Percentiles rank a stretch among this genome's conserved stretches.
phyloP scores from a whole-genome alignment of 64 coral and sea anemone genomes.

The Porites lutea region DNA sequence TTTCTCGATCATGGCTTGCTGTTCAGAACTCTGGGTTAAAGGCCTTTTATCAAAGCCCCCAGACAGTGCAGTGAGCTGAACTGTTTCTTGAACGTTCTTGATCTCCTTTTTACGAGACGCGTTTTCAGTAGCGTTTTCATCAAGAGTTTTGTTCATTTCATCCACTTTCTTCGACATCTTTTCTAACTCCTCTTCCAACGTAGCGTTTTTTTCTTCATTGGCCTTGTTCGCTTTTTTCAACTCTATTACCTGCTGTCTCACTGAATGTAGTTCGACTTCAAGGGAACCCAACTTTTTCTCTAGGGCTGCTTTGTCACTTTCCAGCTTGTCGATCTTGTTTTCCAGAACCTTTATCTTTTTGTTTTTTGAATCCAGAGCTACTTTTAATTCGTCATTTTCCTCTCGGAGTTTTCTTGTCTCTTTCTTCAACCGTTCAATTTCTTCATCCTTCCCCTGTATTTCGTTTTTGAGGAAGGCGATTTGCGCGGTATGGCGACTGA shows the following conservation, averaged over 20 bases:
- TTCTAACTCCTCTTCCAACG: not conserved
- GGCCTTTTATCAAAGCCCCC: not conserved
- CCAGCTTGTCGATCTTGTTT: conserved; percentile 20
- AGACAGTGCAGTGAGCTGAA: not conserved
- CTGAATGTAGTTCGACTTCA: conserved; percentile 12
- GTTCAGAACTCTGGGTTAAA: not conserved
- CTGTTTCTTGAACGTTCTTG: not conserved
- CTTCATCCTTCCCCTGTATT: conserved; percentile 13
- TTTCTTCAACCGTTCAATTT: not conserved
- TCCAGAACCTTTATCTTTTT: not conserved
- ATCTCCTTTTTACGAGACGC: not conserved
- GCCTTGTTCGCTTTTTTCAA: too few species aligned
- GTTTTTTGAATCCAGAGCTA: conserved; percentile 13
- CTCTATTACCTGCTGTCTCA: conserved; percentile 15
- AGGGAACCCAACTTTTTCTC: not conserved
- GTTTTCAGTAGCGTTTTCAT: too few species aligned
- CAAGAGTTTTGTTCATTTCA: not conserved
- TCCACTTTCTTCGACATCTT: conserved; percentile 30
- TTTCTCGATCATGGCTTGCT: not conserved
- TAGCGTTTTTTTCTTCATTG: not conserved
- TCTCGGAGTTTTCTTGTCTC: not conserved
- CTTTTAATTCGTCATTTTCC: conserved; percentile 2
- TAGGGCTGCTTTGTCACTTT: not conserved
- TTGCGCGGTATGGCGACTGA: not conserved
- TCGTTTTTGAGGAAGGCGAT: not conserved